Conservation (phyloP, 2,797 vertebrate species). For the Cynopterus sphinx region DNA sequence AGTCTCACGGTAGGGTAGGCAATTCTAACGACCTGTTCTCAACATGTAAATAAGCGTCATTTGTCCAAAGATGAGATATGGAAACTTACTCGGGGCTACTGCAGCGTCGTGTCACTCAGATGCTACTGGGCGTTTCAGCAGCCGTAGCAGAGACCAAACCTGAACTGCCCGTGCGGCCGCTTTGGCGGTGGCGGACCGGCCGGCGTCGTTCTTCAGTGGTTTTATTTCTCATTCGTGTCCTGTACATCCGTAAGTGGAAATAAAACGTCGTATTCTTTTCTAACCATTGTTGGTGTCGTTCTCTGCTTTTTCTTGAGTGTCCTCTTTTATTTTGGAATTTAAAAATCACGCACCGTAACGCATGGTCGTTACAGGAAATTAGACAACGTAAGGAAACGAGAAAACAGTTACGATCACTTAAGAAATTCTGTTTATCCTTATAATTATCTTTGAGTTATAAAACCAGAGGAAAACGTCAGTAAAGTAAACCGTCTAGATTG, state of each 20-base stretch:
- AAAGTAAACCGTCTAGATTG: not conserved
- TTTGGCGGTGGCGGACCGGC: slow-evolving; percentile 35
- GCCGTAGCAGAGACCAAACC: slow-evolving; percentile 58
- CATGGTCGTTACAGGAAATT: not conserved
- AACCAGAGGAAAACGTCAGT: not conserved
- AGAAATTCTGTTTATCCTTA: not conserved
- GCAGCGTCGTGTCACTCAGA: not conserved
- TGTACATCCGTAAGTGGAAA: slow-evolving; percentile 79
- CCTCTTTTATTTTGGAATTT: not conserved
- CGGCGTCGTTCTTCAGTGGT: slow-evolving; percentile 66
- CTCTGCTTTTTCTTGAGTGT: not conserved
- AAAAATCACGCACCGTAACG: not conserved
- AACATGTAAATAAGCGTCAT: slow-evolving; percentile 37
- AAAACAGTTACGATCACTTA: not conserved
- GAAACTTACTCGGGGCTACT: not conserved
- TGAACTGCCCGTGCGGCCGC: not conserved
- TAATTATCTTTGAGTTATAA: slow-evolving; percentile 9
- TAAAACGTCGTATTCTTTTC: slow-evolving; percentile 85
- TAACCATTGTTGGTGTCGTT: slow-evolving; percentile 56
- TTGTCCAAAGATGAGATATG: slow-evolving; percentile 44
- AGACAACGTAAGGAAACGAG: not conserved
- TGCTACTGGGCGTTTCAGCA: slow-evolving; percentile 20
- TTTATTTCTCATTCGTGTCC: slow-evolving; percentile 77
- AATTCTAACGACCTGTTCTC: slow-evolving; percentile 24
- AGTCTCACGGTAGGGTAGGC: slow-evolving; percentile 44